Conservation (phyloP, 2,113 vertebrate genomes). For the Calyptommatus sinebrachiatus region DNA sequence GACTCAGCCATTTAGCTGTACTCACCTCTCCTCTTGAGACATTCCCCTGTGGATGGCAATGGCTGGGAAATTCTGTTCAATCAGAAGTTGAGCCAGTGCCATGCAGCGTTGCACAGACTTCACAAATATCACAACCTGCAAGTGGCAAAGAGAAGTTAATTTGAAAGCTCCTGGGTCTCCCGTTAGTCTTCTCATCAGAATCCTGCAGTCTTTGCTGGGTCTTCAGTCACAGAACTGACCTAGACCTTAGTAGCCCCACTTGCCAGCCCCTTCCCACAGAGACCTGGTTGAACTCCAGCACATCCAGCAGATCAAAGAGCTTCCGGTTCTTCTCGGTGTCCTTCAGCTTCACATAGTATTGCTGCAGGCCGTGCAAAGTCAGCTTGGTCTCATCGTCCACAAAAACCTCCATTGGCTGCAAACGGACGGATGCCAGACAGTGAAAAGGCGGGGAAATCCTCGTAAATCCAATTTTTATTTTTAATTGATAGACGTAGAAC, state of each 20-base stretch:
- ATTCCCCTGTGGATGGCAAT: slow-evolving; percentile 83
- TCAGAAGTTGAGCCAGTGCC: slow-evolving; percentile 79
- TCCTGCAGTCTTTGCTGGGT: too few species aligned
- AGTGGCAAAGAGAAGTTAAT: neutral
- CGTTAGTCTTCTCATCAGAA: neutral
- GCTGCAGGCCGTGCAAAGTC: slow-evolving; percentile 84
- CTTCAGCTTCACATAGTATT: slow-evolving; percentile 86
- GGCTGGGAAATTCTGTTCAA: slow-evolving; percentile 84
- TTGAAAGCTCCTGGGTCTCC: neutral
- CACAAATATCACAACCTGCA: slow-evolving; percentile 82
- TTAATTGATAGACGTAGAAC: neutral
- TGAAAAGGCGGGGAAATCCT: neutral
- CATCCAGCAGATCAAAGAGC: slow-evolving; percentile 81
- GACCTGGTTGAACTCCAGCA: slow-evolving; percentile 83
- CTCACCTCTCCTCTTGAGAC: slow-evolving; percentile 81
- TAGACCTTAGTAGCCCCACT: neutral
- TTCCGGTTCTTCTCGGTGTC: slow-evolving; percentile 87
- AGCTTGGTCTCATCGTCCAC: slow-evolving; percentile 86
- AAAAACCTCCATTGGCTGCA: slow-evolving; percentile 83
- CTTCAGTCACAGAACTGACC: neutral
- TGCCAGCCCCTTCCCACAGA: neutral
- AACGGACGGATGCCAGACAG: neutral
- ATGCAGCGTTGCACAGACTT: slow-evolving; percentile 83
- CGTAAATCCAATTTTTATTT: neutral
- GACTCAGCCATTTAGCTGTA: neutral